Base-by-base conservation (phyloP, 2,797 vertebrate species). In the Picus viridis region DNA sequence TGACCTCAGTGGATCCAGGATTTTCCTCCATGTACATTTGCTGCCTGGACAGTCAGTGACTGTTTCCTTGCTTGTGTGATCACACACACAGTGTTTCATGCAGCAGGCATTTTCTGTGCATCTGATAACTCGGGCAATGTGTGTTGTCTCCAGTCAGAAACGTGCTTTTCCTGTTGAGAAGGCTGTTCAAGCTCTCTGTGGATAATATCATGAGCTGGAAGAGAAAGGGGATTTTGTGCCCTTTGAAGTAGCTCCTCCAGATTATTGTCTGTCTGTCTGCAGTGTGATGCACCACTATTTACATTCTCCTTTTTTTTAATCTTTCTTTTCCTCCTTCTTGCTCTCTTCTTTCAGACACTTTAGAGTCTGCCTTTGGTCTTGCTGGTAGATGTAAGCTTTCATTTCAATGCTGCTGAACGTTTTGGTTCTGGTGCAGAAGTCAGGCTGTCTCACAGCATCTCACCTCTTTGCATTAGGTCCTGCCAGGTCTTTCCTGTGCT, bases 181-280 rank as follows among this genome's bases (percentile, higher is more conserved):
- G 67, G 29, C 61, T 86, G 2, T 83, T 88, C 83, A 70, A 27
- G 53, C 88, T 89, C 83, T 86, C 74, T 86, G 32, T 41, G 27
- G 63, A 23, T 57, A 47, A 49, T 47, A 84, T 61, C 67, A 32
- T 17, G 61, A 86, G 74, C 58, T 94, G 64, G 20, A 93, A 89
- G 77, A 85, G 78, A 84, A 86, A n/a, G 67, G 23, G 19, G 19
- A 72, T 81, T 62, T 83, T 59, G 5, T 58, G 51, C 15, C 23
- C 83, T 95, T 89, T 88, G 92, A 93, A 94, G 90, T 88, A 77
- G 54, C 54, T 86, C 68, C n/a, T 83, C 49, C 68, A 71, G 71
- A 65, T 73, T 86, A 18, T 86, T 54, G 87, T 83, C 83, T 58
- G 36, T 51, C 58, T 94, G 57, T 72, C 82, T 81, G 71, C 59